Evolutionary conservation across 2,797 vertebrate species (phyloP).

Genomic region (Bovichtus variegatus): DNA sequence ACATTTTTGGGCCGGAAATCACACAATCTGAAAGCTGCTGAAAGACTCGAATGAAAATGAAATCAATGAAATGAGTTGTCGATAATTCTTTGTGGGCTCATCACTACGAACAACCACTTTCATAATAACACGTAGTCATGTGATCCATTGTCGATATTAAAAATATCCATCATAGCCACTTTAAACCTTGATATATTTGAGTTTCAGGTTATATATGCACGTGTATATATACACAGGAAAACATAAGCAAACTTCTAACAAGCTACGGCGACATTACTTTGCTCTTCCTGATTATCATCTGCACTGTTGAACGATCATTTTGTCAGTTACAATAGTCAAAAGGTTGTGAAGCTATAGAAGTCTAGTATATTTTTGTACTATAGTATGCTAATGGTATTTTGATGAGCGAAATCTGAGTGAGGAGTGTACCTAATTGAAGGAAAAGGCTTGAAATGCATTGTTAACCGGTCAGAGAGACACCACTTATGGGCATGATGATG

Average conservation of each 20-base stretch:
- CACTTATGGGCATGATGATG: slow-evolving; percentile 81
- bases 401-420: slow-evolving; percentile 73
- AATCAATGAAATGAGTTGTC: too few relatives aligned
- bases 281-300: slow-evolving; percentile 37
- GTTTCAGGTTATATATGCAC: slow-evolving; percentile 19
- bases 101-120: not conserved
- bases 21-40: not conserved
- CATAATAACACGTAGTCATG: not conserved
- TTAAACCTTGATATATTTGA: slow-evolving; percentile 4
- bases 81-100: not conserved
- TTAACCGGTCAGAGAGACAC: slow-evolving; percentile 82
- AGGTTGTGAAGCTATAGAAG: slow-evolving; percentile 29
- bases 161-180: not conserved
- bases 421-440: slow-evolving; percentile 82
- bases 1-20: not conserved
- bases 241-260: slow-evolving; percentile 10
- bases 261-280: not conserved
- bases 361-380: slow-evolving; percentile 52
- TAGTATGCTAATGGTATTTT: slow-evolving; percentile 74
- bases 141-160: not conserved
- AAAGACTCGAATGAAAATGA: not conserved
- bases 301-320: slow-evolving; percentile 45
- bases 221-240: too few relatives aligned
- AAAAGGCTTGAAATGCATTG: slow-evolving; percentile 86
- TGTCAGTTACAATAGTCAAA: slow-evolving; percentile 55